These are phyloP conservation scores for Chloropsis hardwickii DNA, from an alignment of 2,113 vertebrate species.

Conservation along the genomic window DNA sequence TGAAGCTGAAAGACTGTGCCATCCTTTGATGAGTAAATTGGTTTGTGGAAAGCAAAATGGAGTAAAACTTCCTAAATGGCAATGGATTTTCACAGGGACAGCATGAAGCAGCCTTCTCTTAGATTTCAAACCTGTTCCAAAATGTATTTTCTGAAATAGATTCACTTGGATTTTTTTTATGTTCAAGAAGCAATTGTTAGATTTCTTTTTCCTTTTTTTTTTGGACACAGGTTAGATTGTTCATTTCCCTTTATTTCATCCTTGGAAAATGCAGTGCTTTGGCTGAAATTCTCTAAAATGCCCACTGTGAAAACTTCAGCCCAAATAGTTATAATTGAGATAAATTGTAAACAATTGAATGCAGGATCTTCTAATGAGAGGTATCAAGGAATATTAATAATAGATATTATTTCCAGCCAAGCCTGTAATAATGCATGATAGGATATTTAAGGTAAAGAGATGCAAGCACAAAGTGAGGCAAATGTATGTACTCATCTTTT, in stretches of 20 bases:
- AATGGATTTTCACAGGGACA: background rate
- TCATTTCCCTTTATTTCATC: background rate
- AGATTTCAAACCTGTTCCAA: background rate
- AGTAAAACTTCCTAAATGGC: background rate
- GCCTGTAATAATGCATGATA: conserved; percentile 15
- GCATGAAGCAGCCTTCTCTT: background rate
- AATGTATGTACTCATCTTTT: conserved; percentile 39
- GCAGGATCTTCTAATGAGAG: background rate
- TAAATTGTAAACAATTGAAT: background rate
- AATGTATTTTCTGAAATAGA: background rate
- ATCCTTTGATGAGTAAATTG: background rate
- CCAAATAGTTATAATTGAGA: background rate
- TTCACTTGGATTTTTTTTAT: background rate
- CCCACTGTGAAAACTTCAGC: background rate
- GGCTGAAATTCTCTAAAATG: background rate
- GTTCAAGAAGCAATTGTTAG: background rate
- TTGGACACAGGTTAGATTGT: background rate
- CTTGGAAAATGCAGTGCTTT: background rate
- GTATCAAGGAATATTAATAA: conserved; percentile 37
- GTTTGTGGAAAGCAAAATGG: background rate
- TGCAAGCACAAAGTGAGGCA: background rate
- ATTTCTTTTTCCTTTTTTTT: background rate
- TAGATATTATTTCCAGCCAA: conserved; percentile 6
- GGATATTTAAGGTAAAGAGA: conserved; percentile 46
- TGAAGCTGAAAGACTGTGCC: background rate